Percentiles rank a stretch among this genome's conserved stretches.
Evolutionary conservation across 2,888 invertebrate genomes (phyloP).

Genomic region (Monochamus alternatus): DNA sequence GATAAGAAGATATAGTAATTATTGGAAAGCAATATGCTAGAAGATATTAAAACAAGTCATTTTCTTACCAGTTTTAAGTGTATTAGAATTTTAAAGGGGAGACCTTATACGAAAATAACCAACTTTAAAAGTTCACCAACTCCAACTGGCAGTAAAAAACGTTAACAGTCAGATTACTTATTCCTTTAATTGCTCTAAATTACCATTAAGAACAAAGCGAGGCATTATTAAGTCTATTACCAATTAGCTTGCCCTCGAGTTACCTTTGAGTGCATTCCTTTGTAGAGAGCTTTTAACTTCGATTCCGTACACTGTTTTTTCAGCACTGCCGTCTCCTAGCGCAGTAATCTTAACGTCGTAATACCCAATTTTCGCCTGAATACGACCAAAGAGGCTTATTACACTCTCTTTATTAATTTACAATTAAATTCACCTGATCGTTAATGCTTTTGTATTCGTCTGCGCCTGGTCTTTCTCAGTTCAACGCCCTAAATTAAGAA

Average conservation of each 20-base stretch:
- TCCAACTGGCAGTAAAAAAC: not conserved
- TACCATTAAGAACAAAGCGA: constrained; percentile 9
- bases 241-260: constrained; percentile 10
- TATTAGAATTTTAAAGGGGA: too few relatives aligned
- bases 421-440: not conserved
- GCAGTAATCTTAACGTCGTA: not conserved
- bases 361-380: not conserved
- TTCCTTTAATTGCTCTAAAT: constrained; percentile 7
- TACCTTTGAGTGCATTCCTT: constrained; percentile 10
- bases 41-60: too few relatives aligned
- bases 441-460: not conserved
- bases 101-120: too few relatives aligned
- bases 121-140: not conserved
- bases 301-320: constrained; percentile 8
- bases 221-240: constrained; percentile 6
- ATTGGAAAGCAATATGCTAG: too few relatives aligned
- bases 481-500: not conserved
- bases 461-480: not conserved
- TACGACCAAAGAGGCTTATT: not conserved
- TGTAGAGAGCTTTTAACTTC: constrained; percentile 5
- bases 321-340: not conserved
- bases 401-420: not conserved
- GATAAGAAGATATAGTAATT: too few relatives aligned
- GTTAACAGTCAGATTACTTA: constrained; percentile 2
- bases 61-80: too few relatives aligned